phyloP scores from a whole-genome alignment of 2,797 vertebrate species.

The Anas georgica region DNA sequence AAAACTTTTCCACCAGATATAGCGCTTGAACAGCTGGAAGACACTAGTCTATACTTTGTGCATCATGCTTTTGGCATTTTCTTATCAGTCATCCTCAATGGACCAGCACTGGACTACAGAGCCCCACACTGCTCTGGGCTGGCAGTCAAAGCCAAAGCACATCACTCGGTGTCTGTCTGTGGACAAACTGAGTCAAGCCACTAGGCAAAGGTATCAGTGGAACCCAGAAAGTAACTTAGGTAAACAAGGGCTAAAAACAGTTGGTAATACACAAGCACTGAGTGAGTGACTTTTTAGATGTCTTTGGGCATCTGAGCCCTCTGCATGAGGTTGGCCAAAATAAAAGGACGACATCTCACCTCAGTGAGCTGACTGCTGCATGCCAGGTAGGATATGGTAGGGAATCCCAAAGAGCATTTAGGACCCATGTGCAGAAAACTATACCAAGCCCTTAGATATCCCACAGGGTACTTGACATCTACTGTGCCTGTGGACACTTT shows the following conservation, averaged over 20 bases:
- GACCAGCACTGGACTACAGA: background rate
- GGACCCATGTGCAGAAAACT: background rate
- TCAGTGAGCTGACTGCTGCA: background rate
- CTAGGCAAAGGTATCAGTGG: too few species aligned
- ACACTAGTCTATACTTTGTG: background rate
- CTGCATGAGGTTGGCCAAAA: background rate
- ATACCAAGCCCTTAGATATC: background rate
- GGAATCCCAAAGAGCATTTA: background rate
- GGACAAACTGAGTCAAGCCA: too few species aligned
- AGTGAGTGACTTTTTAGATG: background rate
- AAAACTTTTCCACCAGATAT: background rate
- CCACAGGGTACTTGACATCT: background rate
- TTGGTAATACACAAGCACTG: too few species aligned
- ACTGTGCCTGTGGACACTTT: background rate
- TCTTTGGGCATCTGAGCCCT: background rate
- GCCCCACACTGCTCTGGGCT: too few species aligned
- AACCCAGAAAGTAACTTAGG: too few species aligned
- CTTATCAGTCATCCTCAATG: background rate
- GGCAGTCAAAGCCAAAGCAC: too few species aligned
- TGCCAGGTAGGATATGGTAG: background rate
- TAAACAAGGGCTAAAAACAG: too few species aligned
- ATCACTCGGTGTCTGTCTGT: too few species aligned
- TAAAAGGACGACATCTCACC: background rate
- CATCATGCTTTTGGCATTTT: background rate
- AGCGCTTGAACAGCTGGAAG: background rate